phyloP scores from a whole-genome alignment of 1,140 invertebrate genomes.

The Psix sp. region DNA sequence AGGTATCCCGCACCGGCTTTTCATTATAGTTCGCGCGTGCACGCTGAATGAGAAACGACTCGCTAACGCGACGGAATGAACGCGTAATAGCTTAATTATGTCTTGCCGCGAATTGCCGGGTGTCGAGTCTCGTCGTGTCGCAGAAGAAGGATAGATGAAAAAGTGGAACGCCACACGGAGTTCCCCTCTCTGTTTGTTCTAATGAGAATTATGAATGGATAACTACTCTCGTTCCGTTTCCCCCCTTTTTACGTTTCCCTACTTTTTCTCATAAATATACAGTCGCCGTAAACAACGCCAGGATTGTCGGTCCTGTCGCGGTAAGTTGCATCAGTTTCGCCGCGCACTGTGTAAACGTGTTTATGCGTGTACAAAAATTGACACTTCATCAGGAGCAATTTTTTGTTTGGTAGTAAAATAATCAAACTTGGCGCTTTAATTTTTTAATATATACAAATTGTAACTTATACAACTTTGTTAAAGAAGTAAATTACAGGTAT shows the following conservation, averaged over 20 bases:
- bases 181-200: constrained; percentile 56
- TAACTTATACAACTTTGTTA: too few relatives aligned
- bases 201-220: constrained; percentile 71
- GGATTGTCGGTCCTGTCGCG: too few relatives aligned
- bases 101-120: constrained; percentile 53
- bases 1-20: constrained; percentile 37
- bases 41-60: constrained; percentile 51
- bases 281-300: constrained; percentile 2
- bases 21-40: constrained; percentile 27
- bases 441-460: too few relatives aligned
- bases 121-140: constrained; percentile 53
- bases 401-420: too few relatives aligned
- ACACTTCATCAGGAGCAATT: too few relatives aligned
- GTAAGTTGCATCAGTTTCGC: too few relatives aligned
- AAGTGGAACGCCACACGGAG: constrained; percentile 11
- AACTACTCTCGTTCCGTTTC: constrained; percentile 54
- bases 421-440: too few relatives aligned
- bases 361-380: too few relatives aligned
- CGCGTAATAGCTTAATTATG: constrained; percentile 69
- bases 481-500: too few relatives aligned
- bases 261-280: constrained; percentile 44
- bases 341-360: too few relatives aligned
- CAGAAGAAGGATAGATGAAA: constrained; percentile 32
- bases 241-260: constrained; percentile 48
- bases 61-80: constrained; percentile 51